Evolutionary conservation across 2,888 invertebrate species (phyloP), one percentile per base, ranked within the genome.

Genomic region (Acronicta alni): DNA sequence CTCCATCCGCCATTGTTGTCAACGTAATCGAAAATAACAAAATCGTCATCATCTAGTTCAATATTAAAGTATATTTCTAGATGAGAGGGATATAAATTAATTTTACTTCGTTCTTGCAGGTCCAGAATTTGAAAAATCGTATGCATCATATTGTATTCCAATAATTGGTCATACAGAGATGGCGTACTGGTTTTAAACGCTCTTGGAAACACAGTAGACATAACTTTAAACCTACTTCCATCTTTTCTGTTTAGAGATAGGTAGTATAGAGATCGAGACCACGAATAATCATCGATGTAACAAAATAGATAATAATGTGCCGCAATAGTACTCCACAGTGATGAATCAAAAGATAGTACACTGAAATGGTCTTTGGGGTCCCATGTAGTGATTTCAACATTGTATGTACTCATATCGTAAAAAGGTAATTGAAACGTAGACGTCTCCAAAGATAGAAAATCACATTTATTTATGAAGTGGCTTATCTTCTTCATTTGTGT

Each of bases 251-350:
- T 81, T 26, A 85, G 58, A 3, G 88, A 89, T 35, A 90, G 44
- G 45, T 84, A 86, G 26, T 82, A 81, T 15, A 90, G 60, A 14
- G 89, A 86, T 2, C 80, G 78, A 3, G 80, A 66, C 90, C 90
- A 91, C 0, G 89, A 87, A 37, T 77, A 76, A 55, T 90, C 89
- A 37, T 90, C 88, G 10, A 87, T 51, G 6, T 59, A 52, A 74
- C 89, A 91, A 67, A 87, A 90, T 5, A 86, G 45, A 47, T 86
- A 82, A 63, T 87, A 90, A 73, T 89, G 83, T 10, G 84, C 77
- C n/a, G 81, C 77, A 43, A 91, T 87, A 35, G 67, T 83, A 49
- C 84, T 84, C 90, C 90, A 90, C 30, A 80, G 72, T 3, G 72
- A 55, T 1, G 68, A 38, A 70, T 87, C 86, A 59, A 90, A 86